Base-by-base conservation (phyloP, 2,113 vertebrate species). In the Himantopus leucocephalus region DNA sequence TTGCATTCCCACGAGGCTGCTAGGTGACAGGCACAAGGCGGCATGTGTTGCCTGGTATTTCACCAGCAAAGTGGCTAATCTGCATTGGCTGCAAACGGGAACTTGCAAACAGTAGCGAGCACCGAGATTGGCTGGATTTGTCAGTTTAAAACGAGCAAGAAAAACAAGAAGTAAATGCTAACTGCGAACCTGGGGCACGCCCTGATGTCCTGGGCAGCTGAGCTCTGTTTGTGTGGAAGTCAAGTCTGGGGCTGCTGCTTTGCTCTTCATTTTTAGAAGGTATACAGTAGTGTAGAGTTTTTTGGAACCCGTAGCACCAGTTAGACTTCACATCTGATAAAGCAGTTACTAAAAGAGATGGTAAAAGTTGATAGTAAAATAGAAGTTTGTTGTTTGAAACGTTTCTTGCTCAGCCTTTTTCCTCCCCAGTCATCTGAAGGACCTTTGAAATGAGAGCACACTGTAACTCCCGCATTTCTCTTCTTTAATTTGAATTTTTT, bases 21-120 rank as follows among this genome's bases (percentile, higher is more conserved):
- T 94, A 88, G 92, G 95, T 97, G 97, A 97, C 96, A 91, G 89
- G 96, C 94, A 87, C 80, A 88, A 85, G 96, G 91, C 92, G 82
- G 80, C 79, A 90, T 93, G 76, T 94, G 94, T 94, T 96, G 77
- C 34, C 3, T 85, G 95, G 86, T 93, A 22, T 94, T 97, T 91
- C 77, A 50, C 53, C 92, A 73, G 94, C 92, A 55, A 97, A 97
- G 90, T 85, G 94, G 89, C 94, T 91, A 90, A 81, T 94, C 95
- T 89, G 86, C 89, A 75, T 82, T 84, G 95, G 89, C 92, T 89
- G 83, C 85, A 39, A 77, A 79, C 0, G 2, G 30, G 82, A 72
- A 37, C 84, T 43, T 24, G 88, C 85, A 27, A 50, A 62, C 80
- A 73, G 83, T 7, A 64, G 68, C 1, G 4, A 60, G 76, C 73